Percentiles rank a stretch among this genome's conserved stretches.
Evolutionary conservation across 2,888 invertebrate species (phyloP).

Genomic region (Mesoligia furuncula): DNA sequence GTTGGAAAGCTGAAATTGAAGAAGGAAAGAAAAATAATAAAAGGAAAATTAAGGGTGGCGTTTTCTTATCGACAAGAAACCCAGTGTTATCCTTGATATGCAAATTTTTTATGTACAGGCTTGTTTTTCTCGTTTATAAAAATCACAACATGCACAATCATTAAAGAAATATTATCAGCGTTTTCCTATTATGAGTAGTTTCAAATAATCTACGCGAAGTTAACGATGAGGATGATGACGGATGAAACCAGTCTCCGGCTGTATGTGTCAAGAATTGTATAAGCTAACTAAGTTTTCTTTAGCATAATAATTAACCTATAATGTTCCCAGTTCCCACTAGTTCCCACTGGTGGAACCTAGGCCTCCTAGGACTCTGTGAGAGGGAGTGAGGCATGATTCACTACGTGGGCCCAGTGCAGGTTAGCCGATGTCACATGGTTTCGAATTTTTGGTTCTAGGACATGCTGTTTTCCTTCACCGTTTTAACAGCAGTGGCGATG

Average conservation of each 20-base stretch:
- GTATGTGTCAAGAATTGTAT: background rate
- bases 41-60: slow-evolving; percentile 2
- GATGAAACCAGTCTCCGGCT: background rate
- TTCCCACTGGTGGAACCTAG: background rate
- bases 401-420: background rate
- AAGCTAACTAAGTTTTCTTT: background rate
- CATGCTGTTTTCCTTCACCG: background rate
- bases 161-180: background rate
- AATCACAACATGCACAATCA: background rate
- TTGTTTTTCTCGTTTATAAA: background rate
- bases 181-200: slow-evolving; percentile 1
- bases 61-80: slow-evolving; percentile 30
- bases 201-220: background rate
- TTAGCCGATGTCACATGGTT: background rate
- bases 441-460: background rate
- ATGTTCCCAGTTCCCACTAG: background rate
- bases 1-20: background rate
- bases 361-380: background rate
- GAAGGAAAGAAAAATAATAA: slow-evolving; percentile 19
- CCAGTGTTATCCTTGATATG: slow-evolving; percentile 24
- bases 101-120: background rate
- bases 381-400: background rate
- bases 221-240: background rate
- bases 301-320: background rate
- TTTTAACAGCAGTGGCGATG: background rate